Evolutionary conservation across 1,140 invertebrate genomes (phyloP), one percentile per base, ranked within the genome.

Genomic region (Drosophila mayri): DNA sequence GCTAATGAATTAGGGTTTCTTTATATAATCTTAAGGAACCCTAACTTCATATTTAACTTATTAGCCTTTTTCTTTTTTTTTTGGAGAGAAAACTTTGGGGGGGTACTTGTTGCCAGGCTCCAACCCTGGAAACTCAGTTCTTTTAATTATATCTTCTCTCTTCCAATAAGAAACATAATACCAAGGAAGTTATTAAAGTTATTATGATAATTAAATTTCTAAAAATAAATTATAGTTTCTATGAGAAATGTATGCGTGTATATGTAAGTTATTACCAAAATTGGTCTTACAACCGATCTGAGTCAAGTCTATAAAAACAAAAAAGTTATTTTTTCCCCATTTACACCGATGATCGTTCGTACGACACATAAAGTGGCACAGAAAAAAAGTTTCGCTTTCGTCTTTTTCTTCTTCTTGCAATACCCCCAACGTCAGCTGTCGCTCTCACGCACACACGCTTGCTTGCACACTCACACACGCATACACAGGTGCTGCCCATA

Each of bases 361-460:
- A 37, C 30, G 14, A 32, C 58, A 61, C 66, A 46, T 32, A 71
- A 72, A 60, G 68, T 72, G 44, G 67, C 66, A 59, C 43, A 59
- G 37, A 49, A 58, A 49, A 68, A 65, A 68, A 72, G 44, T 72
- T 72, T 72, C 68, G 66, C 66, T 72, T 72, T 72, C 68, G 76
- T 64, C 25, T 78, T 63, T 65, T 28, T 52, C 44, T 70, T 65
- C 46, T 70, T 70, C 63, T 68, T 38, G 47, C 46, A 54, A 28
- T 73, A 54, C 30, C 74, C 72, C 72, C 73, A 76, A 76, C 74
- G 74, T 76, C 74, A 76, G 74, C 74, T 76, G 74, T 76, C 73
- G 41, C 47, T 70, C 59, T 61, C 41, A 61, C 63, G 64, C 41
- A 76, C 46, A 61, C 47, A 38, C 20, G 41, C 20, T 25, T n/a